These are phyloP conservation scores for Trialeurodes vaporariorum DNA, from an alignment of 1,140 invertebrate genomes.

Conservation along the genomic window DNA sequence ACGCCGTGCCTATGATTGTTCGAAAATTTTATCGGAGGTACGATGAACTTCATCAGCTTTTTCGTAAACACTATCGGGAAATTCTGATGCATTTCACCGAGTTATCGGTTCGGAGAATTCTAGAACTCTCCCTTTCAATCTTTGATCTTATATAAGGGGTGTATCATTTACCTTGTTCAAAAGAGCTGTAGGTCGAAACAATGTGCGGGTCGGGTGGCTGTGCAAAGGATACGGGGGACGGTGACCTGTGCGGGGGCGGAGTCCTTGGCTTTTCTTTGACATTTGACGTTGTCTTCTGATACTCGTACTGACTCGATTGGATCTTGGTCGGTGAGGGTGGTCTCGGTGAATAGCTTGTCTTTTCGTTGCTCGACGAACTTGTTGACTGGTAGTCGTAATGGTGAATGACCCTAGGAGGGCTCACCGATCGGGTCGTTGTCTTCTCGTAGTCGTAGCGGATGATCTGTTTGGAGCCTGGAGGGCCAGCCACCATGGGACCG, in stretches of 20 bases:
- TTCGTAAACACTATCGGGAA: too few relatives aligned
- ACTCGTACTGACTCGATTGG: slow-evolving; percentile 13
- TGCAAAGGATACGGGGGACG: slow-evolving; percentile 25
- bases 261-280: slow-evolving; percentile 10
- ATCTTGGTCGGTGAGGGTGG: slow-evolving; percentile 1
- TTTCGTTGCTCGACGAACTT: background rate
- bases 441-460: background rate
- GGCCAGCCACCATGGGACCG: too few relatives aligned
- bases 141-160: too few relatives aligned
- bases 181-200: slow-evolving; percentile 9
- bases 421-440: background rate
- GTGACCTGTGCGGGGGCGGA: slow-evolving; percentile 26
- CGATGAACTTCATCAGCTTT: too few relatives aligned
- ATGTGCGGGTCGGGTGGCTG: slow-evolving; percentile 20
- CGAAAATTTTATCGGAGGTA: too few relatives aligned
- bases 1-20: too few relatives aligned
- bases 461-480: background rate
- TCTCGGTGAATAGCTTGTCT: background rate
- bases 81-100: too few relatives aligned
- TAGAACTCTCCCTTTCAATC: too few relatives aligned
- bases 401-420: background rate
- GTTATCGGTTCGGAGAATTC: too few relatives aligned
- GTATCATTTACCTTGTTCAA: background rate
- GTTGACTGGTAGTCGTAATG: slow-evolving; percentile 14
- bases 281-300: slow-evolving; percentile 8